Evolutionary conservation across 2,888 invertebrate species (phyloP).

Genomic region (Chymomyza caudatula): DNA sequence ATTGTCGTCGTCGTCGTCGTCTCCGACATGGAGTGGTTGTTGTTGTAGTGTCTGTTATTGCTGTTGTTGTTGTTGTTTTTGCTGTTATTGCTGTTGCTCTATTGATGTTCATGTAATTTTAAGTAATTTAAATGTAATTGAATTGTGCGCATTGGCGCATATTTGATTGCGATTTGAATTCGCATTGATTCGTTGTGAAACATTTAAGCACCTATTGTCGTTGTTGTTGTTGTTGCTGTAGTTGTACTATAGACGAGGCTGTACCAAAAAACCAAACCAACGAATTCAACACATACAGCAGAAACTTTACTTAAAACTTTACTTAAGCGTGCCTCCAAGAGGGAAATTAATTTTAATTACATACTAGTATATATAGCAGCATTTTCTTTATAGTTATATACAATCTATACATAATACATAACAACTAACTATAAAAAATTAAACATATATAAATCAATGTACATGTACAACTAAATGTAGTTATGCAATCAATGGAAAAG

Average conservation of each 20-base stretch:
- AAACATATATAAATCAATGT: constrained; percentile 23
- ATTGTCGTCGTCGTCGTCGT: not conserved
- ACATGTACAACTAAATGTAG: constrained; percentile 38
- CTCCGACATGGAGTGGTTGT: not conserved
- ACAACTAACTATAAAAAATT: constrained; percentile 11
- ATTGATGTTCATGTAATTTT: constrained; percentile 15
- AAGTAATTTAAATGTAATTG: constrained; percentile 23
- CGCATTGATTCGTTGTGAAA: not conserved
- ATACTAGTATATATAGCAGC: not conserved
- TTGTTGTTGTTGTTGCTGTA: not conserved
- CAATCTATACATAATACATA: constrained; percentile 21
- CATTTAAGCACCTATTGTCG: not conserved
- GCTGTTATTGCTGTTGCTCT: constrained; percentile 3
- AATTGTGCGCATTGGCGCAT: constrained; percentile 2
- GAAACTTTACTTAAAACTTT: constrained; percentile 30
- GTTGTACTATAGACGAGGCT: not conserved
- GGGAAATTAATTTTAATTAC: constrained; percentile 50
- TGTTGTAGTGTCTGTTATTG: not conserved
- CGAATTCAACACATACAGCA: not conserved
- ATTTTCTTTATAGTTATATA: constrained; percentile 6
- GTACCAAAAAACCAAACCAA: not conserved
- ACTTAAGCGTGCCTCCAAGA: constrained; percentile 72
- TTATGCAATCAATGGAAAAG: constrained; percentile 72
- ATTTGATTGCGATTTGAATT: not conserved
- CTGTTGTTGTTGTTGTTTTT: not conserved